A percentile compares a stretch with the other conserved stretches of the same genome.
phyloP scores from a whole-genome alignment of 1,140 invertebrate species.

The Diploscapter pachys region DNA sequence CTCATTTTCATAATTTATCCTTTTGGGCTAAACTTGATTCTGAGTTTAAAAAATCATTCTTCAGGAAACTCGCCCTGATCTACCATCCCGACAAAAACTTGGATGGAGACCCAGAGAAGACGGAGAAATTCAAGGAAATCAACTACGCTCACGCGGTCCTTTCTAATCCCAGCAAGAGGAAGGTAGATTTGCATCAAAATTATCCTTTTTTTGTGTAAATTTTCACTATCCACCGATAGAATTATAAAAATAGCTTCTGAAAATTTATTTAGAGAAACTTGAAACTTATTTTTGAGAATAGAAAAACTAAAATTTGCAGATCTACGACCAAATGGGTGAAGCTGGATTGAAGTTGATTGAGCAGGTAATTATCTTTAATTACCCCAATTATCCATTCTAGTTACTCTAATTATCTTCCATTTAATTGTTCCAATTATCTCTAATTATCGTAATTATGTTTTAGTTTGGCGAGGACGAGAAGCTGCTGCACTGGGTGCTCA shows the following conservation, averaged over 20 bases:
- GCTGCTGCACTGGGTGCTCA: constrained; percentile 53
- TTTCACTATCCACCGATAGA: too few relatives aligned
- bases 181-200: constrained; percentile 42
- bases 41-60: too few relatives aligned
- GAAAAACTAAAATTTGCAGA: neutral
- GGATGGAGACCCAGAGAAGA: constrained; percentile 51
- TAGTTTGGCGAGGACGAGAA: constrained; percentile 63
- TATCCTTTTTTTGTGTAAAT: neutral
- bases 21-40: too few relatives aligned
- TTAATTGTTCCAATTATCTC: too few relatives aligned
- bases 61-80: constrained; percentile 78
- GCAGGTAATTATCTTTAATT: constrained; percentile 39
- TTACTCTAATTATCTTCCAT: too few relatives aligned
- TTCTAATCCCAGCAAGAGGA: constrained; percentile 61
- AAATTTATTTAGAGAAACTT: too few relatives aligned
- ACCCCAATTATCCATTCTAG: too few relatives aligned
- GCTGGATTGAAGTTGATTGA: constrained; percentile 63
- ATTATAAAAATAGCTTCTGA: too few relatives aligned
- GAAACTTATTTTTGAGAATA: too few relatives aligned
- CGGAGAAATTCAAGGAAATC: constrained; percentile 63
- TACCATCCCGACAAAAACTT: constrained; percentile 95
- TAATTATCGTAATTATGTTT: too few relatives aligned
- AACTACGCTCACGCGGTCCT: constrained; percentile 63
- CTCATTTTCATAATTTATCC: too few relatives aligned
- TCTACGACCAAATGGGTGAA: constrained; percentile 63